Base-by-base conservation (phyloP, 2,888 invertebrate genomes). In the Drosophila longiperda region DNA sequence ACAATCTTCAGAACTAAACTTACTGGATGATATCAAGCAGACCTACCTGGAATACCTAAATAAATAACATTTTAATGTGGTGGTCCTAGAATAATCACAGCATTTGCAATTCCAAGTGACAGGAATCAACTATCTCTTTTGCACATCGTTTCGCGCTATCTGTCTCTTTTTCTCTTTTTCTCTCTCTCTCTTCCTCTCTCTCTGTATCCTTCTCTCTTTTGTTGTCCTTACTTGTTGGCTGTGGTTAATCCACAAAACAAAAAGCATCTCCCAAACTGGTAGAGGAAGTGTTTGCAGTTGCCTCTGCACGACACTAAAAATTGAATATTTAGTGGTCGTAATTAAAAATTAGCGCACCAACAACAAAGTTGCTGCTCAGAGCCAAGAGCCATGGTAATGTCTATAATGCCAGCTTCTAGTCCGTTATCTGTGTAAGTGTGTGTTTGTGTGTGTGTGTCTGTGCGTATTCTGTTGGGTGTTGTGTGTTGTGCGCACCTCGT, bases 281-380 rank as follows among this genome's bases (percentile, higher is more conserved):
- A 78, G 61, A 82, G 87, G 87, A 87, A 85, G 74, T 86, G 87
- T 69, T 66, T 75, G 75, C 80, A 68, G 66, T 78, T 75, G 78
- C 72, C 64, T 83, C 70, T 82, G 82, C 70, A 73, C 59, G 74
- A 75, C 81, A 82, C 86, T 87, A 87, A 87, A 87, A 87, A 87
- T 84, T 87, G 86, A 87, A 87, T 87, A 87, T 87, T 87, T 87
- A 87, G 86, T 87, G 83, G 83, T 77, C 75, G 86, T 87, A 87
- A 87, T 87, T 87, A 87, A 87, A 87, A 87, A 87, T 87, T 87
- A 87, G 86, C 86, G 82, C 84, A 73, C 76, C 80, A 68, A 73
- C 70, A 67, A 53, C 66, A 75, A 54, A 53, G 33, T 34, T 62
- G 40, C 33, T 57, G 40, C 61, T 26, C 68, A 42, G 57, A 60